phyloP scores from a whole-genome alignment of 2,113 vertebrate genomes.

The Microcebus ravelobensis region DNA sequence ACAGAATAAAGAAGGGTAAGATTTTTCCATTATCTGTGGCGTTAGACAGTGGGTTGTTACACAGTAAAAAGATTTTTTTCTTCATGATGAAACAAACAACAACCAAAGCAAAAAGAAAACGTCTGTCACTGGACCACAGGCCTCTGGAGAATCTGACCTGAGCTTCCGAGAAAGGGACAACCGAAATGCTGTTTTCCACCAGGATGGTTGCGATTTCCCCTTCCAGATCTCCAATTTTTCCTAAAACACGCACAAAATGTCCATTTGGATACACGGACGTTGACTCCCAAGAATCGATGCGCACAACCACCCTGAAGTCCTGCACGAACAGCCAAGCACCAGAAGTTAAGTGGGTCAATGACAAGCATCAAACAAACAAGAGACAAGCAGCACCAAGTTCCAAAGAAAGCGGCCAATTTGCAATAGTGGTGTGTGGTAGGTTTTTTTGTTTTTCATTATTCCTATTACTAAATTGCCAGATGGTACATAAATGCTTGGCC shows the following conservation, averaged over 20 bases:
- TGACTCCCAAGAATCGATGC: constrained; percentile 96
- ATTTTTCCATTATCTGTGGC: background rate
- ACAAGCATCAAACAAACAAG: background rate
- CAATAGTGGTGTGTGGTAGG: background rate
- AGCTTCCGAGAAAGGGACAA: constrained; percentile 94
- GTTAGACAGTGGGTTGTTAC: background rate
- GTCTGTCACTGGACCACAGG: background rate
- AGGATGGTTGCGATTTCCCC: constrained; percentile 95
- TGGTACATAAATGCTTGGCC: background rate
- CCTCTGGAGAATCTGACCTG: constrained; percentile 87
- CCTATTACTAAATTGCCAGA: background rate
- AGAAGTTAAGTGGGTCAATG: background rate
- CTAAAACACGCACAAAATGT: constrained; percentile 94
- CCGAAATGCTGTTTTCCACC: constrained; percentile 94
- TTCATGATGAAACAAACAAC: background rate
- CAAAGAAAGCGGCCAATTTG: background rate
- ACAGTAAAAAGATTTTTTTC: background rate
- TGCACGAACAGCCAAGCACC: constrained; percentile 62
- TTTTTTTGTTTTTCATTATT: background rate
- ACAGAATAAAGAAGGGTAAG: background rate
- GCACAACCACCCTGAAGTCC: constrained; percentile 95
- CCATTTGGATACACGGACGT: constrained; percentile 95
- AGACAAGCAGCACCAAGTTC: background rate
- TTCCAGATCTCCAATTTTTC: constrained; percentile 93
- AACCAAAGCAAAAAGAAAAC: background rate